Evolutionary conservation across 2,888 invertebrate species (phyloP).

Genomic region (Agriopis marginaria): DNA sequence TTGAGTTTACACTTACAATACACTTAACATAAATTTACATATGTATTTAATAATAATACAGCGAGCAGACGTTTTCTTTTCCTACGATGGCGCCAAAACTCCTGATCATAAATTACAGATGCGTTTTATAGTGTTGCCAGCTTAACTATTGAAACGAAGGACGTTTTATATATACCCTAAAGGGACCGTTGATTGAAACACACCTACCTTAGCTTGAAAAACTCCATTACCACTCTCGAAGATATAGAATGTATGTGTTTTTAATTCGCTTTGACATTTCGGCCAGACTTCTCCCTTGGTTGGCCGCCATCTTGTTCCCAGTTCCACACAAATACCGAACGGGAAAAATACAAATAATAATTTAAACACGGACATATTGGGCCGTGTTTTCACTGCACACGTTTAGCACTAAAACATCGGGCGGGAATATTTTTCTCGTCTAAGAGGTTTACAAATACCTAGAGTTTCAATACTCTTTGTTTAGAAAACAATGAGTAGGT

Average conservation of each 20-base stretch:
- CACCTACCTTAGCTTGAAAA: conserved; percentile 74
- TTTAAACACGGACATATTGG: background rate
- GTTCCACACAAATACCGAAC: conserved; percentile 44
- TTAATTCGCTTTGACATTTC: conserved; percentile 83
- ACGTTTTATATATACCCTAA: too few relatives aligned
- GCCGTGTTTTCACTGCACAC: background rate
- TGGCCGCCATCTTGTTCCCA: conserved; percentile 82
- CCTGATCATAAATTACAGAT: too few relatives aligned
- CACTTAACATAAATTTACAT: too few relatives aligned
- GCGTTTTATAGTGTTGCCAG: too few relatives aligned
- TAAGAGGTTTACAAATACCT: background rate
- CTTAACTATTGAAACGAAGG: too few relatives aligned
- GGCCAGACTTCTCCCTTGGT: conserved; percentile 91
- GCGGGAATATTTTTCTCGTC: background rate
- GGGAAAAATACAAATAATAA: background rate
- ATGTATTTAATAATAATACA: too few relatives aligned
- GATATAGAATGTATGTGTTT: conserved; percentile 68
- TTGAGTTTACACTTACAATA: too few relatives aligned
- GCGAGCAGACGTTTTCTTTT: too few relatives aligned
- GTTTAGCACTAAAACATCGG: background rate
- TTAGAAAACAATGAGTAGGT: background rate
- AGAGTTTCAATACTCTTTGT: background rate
- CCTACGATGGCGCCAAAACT: too few relatives aligned
- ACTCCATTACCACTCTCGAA: background rate
- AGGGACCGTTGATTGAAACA: too few relatives aligned